Evolutionary conservation across 2,797 vertebrate species (phyloP).

Genomic region (Macroramphosus scolopax): DNA sequence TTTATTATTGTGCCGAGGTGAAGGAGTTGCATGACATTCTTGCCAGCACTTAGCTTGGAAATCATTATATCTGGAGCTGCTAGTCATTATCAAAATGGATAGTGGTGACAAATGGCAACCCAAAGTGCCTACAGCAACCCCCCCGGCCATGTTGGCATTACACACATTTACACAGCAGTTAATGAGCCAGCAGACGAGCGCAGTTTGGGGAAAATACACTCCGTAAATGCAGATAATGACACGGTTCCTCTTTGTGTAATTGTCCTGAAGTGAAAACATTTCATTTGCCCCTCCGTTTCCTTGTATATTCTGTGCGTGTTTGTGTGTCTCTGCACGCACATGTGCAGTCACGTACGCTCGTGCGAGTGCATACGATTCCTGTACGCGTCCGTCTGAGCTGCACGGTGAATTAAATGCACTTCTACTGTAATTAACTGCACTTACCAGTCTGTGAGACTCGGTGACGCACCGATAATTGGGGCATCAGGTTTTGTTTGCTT

Average conservation of each 20-base stretch:
- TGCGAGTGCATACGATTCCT: constrained; percentile 1
- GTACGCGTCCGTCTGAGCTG: constrained; percentile 61
- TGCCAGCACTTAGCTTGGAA: constrained; percentile 53
- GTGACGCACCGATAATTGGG: constrained; percentile 77
- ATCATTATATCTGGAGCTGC: constrained; percentile 67
- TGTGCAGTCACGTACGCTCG: constrained; percentile 25
- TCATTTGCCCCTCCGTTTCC: constrained; percentile 50
- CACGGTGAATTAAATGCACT: constrained; percentile 75
- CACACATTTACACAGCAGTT: constrained; percentile 68
- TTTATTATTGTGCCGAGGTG: constrained; percentile 41
- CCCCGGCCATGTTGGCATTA: constrained; percentile 65
- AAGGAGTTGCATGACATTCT: constrained; percentile 51
- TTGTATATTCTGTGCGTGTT: constrained; percentile 53
- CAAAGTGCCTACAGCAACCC: constrained; percentile 65
- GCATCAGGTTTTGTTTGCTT: constrained; percentile 77
- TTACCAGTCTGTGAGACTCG: constrained; percentile 76
- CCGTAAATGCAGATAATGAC: constrained; percentile 75
- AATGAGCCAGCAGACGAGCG: constrained; percentile 67
- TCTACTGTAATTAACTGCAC: constrained; percentile 78
- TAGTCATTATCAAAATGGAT: constrained; percentile 76
- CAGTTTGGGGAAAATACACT: constrained; percentile 71
- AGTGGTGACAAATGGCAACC: constrained; percentile 72
- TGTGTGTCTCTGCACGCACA: constrained; percentile 15
- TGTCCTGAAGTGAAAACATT: constrained; percentile 73
- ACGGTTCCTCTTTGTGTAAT: constrained; percentile 76